These are phyloP conservation scores for Amphilophus citrinellus DNA, from an alignment of 2,113 vertebrate species.

Conservation along the genomic window DNA sequence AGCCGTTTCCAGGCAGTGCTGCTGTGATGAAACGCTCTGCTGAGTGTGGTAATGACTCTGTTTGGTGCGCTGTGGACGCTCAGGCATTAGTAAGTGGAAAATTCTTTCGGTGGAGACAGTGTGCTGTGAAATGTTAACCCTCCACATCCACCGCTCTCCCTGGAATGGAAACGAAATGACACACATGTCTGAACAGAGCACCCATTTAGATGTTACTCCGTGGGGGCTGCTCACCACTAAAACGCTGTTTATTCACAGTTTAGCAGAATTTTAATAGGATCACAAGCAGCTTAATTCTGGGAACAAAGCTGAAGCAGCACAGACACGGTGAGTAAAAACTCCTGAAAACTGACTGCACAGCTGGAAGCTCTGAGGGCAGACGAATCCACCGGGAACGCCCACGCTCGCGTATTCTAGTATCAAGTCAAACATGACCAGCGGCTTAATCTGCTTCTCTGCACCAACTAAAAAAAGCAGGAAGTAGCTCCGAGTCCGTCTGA, in stretches of 20 bases:
- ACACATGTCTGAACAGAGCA: background rate
- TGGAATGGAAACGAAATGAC: background rate
- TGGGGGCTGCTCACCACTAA: background rate
- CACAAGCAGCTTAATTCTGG: background rate
- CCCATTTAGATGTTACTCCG: too few species aligned
- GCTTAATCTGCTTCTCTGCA: background rate
- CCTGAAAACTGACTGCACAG: too few species aligned
- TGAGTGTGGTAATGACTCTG: constrained; percentile 32
- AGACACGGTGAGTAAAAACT: too few species aligned
- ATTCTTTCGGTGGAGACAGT: constrained; percentile 23
- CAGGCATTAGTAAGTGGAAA: constrained; percentile 37
- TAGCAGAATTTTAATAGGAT: too few species aligned
- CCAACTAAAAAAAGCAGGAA: too few species aligned
- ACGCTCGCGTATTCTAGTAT: background rate
- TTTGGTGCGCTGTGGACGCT: constrained; percentile 16
- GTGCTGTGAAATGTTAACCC: constrained; percentile 31
- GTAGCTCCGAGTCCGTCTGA: too few species aligned
- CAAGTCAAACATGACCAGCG: background rate
- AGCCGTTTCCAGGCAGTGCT: background rate
- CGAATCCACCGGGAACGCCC: background rate
- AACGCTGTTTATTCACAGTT: background rate
- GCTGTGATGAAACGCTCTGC: constrained; percentile 11
- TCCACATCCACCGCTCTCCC: background rate
- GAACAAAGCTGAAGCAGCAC: background rate
- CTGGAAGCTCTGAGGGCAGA: too few species aligned